Evolutionary conservation across 2,888 invertebrate genomes (phyloP).

Genomic region (Agrenia bidenticulata): DNA sequence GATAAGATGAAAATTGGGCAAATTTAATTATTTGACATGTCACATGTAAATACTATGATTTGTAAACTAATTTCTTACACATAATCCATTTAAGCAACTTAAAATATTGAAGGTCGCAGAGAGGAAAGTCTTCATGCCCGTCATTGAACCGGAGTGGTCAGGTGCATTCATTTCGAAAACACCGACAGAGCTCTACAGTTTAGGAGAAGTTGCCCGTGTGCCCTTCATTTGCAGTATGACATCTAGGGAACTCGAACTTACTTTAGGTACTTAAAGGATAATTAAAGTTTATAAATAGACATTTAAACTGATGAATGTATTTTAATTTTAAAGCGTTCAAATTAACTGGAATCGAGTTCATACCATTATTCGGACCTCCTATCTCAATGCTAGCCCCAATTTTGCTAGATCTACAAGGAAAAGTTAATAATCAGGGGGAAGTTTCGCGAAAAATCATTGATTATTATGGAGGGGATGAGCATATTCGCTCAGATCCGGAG

Average conservation of each 20-base stretch:
- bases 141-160: constrained; percentile 36
- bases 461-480: constrained; percentile 34
- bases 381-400: constrained; percentile 27
- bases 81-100: too few relatives aligned
- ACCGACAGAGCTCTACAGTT: constrained; percentile 27
- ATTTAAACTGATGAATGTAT: background rate
- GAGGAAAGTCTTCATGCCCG: constrained; percentile 34
- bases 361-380: constrained; percentile 30
- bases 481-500: constrained; percentile 28
- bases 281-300: background rate
- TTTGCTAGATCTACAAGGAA: constrained; percentile 35
- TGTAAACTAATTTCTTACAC: background rate
- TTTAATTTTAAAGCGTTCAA: constrained; percentile 30
- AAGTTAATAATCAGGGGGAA: constrained; percentile 30
- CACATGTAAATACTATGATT: too few relatives aligned
- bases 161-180: constrained; percentile 34
- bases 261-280: constrained; percentile 22
- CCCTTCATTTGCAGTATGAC: constrained; percentile 39
- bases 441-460: constrained; percentile 29
- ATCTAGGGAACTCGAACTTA: constrained; percentile 34
- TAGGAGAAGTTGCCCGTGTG: constrained; percentile 28
- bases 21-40: too few relatives aligned
- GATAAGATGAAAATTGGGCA: too few relatives aligned
- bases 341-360: constrained; percentile 32
- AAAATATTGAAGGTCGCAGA: constrained; percentile 28